Evolutionary conservation across 2,797 vertebrate genomes (phyloP), one percentile per base, ranked within the genome.

Genomic region (Oceanodroma leucorhoa): DNA sequence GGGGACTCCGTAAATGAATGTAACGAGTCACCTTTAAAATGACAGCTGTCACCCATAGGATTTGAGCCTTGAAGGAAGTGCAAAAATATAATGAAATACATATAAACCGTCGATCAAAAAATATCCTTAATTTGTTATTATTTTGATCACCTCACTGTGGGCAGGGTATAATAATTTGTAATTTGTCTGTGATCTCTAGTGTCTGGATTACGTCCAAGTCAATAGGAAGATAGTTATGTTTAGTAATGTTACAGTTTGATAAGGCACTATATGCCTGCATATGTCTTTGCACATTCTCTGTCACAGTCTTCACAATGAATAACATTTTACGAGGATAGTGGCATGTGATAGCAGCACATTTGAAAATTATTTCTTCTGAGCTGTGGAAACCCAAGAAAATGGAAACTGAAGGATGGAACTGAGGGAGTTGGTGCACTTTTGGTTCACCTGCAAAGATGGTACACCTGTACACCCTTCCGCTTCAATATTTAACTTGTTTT

Each of bases 21-120:
- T 87, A 97, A 97, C 83, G 94, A 98, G 95, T 97, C 94, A 97
- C 92, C 95, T 97, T 96, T 97, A 97, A 98, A 97, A 96, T 97
- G 94, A 92, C 97, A 98, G 94, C 95, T 97, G 96, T 95, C 95
- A 96, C 70, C 78, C 5, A 8, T 60, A 95, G 53, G 93, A 96
- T 95, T 72, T 88, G 72, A 97, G 78, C 67, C 82, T 96, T 76
- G 50, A 96, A 97, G 50, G 24, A 94, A 65, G 46, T 46, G 71
- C 57, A 92, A 91, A 94, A 95, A 65, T 71, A 53, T 54, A 82
- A 80, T 54, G 27, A 96, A 94, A 91, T 67, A 83, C 36, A 70
- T 58, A 80, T 73, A 83, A 81, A 61, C 18, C 15, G 5, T 94
- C 18, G 20, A 83, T 54, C 40, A 88, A 90, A 95, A 84, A 75